Base-by-base conservation (phyloP, 2,888 invertebrate genomes). In the Cataglyphis livida region DNA sequence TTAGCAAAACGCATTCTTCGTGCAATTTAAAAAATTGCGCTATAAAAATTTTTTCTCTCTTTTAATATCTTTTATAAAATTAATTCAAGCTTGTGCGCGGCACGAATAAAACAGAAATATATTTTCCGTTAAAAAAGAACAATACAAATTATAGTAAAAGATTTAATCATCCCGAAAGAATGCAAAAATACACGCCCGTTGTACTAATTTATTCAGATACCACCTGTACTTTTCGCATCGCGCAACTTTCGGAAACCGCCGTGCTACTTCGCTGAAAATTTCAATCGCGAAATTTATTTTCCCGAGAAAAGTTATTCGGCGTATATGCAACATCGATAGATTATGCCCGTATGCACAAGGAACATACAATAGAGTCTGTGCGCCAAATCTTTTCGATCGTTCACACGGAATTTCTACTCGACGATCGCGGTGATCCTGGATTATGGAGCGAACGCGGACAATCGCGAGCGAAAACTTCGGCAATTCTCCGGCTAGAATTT, bases 391-490 rank as follows among this genome's bases (percentile, higher is more conserved):
- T 84, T 79, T 73, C 82, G 81, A 84, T 84, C 82, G 79, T 75
- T 83, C 75, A 83, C 86, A 83, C 74, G 51, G 76, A 85, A 84
- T 83, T 83, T 83, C 66, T 54, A 41, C 64, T 65, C 61, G 32
- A 73, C 78, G 84, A 82, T 79, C 79, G 68, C 62, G 83, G 32
- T 73, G 79, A 75, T 73, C 61, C 59, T 48, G 79, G 85, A 86
- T 81, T 83, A 86, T 86, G 84, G 83, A 75, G 78, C 86, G 86
- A 82, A 86, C 48, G 75, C 48, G 41, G 59, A 81, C 85, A 84
- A 82, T 85, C 78, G 65, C 62, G 70, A 59, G 41, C 12, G 78
- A 71, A 87, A 87, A 87, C 59, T 88, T 85, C 41, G 79, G 62
- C 59, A 71, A 66, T 84, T 76, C 61, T 15, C 25, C 71, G 59